Base-by-base conservation (phyloP, 1,140 invertebrate species). In the Paralvinella palmiformis region DNA sequence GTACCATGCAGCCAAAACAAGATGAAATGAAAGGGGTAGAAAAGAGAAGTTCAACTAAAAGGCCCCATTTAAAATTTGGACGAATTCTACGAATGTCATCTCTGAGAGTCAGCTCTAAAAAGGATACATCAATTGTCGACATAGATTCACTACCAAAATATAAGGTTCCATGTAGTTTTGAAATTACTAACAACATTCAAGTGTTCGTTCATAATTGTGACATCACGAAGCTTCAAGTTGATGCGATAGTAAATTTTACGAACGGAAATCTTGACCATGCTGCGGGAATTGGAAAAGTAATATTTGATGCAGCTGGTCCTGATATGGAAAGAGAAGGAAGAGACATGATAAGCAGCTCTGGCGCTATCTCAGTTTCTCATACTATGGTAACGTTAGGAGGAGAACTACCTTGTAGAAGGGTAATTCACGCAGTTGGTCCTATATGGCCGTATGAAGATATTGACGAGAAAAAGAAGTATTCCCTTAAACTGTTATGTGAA, bases 171-270 rank as follows among this genome's bases (percentile, higher is more conserved):
- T n/a, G n/a, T n/a, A n/a, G n/a, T n/a, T n/a, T n/a, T n/a, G n/a
- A n/a, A n/a, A n/a, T n/a, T n/a, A n/a, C n/a, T n/a, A n/a, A n/a
- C n/a, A n/a, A n/a, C n/a, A n/a, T n/a, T n/a, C n/a, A n/a, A n/a
- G n/a, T n/a, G n/a, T n/a, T n/a, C n/a, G n/a, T n/a, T n/a, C n/a
- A n/a, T n/a, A n/a, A n/a, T n/a, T n/a, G 48, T 4, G 48, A 57
- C n/a, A 13, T 57, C 20, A 57, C 55, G 20, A 57, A 15, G 20
- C 17, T 57, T 32, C 13, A 2, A 13, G 32, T 33, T 15, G 63
- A 65, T 29, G 63, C 63, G 22, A 65, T 65, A 10, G 63, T 65
- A 17, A 65, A 60, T 60, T 33, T 57, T 50, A 57, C 63, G 31
- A 65, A 65, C 45, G 31, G 29, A 22, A 20, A 52, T 1, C 63